phyloP scores from a whole-genome alignment of 37 sponge, comb jelly and placozoan genomes.

The Amphimedon queenslandica region DNA sequence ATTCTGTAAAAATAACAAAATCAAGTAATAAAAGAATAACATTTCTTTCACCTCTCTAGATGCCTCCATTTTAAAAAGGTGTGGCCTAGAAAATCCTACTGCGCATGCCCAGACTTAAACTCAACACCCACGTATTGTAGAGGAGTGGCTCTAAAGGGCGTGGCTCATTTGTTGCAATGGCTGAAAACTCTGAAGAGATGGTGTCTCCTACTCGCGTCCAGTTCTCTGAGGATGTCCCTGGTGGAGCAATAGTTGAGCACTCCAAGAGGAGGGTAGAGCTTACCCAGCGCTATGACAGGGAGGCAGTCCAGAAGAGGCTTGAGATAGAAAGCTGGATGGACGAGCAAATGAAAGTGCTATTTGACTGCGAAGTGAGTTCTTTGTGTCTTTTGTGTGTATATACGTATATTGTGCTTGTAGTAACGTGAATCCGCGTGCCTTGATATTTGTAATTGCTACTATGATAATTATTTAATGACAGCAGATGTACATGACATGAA shows the following conservation, averaged over 20 bases:
- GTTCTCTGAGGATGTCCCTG: slow-evolving; percentile 27
- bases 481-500: no score
- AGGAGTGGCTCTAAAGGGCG: no score
- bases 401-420: not conserved
- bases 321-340: slow-evolving; percentile 81
- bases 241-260: not conserved
- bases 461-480: no score
- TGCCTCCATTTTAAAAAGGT: no score
- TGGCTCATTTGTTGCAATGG: no score
- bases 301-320: slow-evolving; percentile 61
- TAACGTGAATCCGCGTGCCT: no score
- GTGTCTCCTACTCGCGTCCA: slow-evolving; percentile 23
- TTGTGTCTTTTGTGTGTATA: not conserved
- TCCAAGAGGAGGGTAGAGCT: slow-evolving; percentile 18
- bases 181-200: not conserved
- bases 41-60: no score
- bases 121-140: not conserved
- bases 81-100: no score
- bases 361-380: slow-evolving; percentile 13
- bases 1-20: no score
- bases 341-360: slow-evolving; percentile 37
- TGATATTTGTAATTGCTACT: no score
- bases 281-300: slow-evolving; percentile 59
- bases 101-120: no score
- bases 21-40: no score